Base-by-base conservation (phyloP, 2,113 vertebrate species). In the Oryzias melastigma region DNA sequence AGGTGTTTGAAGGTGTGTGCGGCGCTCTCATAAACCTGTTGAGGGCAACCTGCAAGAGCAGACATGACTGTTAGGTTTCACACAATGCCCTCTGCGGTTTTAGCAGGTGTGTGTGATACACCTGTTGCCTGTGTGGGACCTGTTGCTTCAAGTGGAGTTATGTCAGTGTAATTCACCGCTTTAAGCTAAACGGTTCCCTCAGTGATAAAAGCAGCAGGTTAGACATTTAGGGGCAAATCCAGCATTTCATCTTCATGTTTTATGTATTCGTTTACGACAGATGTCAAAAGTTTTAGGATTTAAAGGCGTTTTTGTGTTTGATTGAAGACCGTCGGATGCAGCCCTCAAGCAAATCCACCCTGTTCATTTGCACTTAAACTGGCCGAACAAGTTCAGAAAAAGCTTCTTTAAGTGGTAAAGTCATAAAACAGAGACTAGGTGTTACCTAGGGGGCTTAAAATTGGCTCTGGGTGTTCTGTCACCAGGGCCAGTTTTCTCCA, bases 101-200 rank as follows among this genome's bases (percentile, higher is more conserved):
- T 77, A 76, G 51, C 81, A 88, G 84, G 85, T 82, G 82, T 80
- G 35, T 54, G 35, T 54, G 41, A 70, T 86, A 53, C 85, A 90
- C 84, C 83, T 90, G 84, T 48, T 88, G 52, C 35, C 3, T 69
- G 50, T 79, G 60, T 64, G 49, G 29, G 60, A 63, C 29, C 46
- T 65, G 45, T 58, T 66, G 58, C 47, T 62, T 66, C 51, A 62
- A 51, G 62, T 69, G 44, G 35, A 65, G 47, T 68, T 58, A 15
- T 27, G 47, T 57, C 43, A 64, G 22, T 62, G 68, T 62, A 59
- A 69, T 65, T 47, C 52, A 55, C 54, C n/a, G 59, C 70, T 71
- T 75, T 41, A 65, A 81, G 73, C 46, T 67, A 74, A 77, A 68
- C 1, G 7, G 44, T 71, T 70, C 27, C 8, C 59, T 20, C 41